Base-by-base conservation (phyloP, 2,888 invertebrate species). In the Rhamphomyia laevipes region DNA sequence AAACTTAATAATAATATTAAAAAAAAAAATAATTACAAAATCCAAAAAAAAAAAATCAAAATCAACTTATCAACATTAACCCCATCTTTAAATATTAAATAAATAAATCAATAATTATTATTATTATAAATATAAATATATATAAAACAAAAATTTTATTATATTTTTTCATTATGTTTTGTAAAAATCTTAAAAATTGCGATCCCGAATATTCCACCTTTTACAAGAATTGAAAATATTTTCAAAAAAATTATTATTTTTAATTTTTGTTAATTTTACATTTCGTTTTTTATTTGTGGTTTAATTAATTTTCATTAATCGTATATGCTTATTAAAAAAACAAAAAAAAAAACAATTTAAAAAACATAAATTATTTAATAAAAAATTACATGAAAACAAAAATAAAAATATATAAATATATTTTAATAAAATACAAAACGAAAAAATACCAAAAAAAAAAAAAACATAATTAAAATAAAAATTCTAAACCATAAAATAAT, bases 261-360 rank as follows among this genome's bases (percentile, higher is more conserved):
- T 48, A 53, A 49, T 53, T 53, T 50, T 44, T 51, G 43, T 48
- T 47, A 52, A 49, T 45, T 42, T 51, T 54, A 51, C 46, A 23
- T n/a, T 45, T 35, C 16, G 33, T 44, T 27, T 43, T 43, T 48
- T 35, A 45, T 47, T 53, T 35, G 12, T 49, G 51, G 42, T 42
- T 13, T 43, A n/a, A 13, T 50, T 43, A 16, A 18, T 33, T 42
- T 47, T 49, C 44, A 31, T 33, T 30, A 21, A 21, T 27, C 23
- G 11, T 40, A 13, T 40, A 48, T 51, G 43, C 51, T 50, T 45
- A 49, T 45, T 47, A 55, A 53, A 48, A 53, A 48, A 37, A 40
- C 23, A 45, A 35, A 42, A 43, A n/a, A 43, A 45, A 47, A 41
- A 52, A 40, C 45, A 45, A 50, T 49, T 50, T 21, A 4, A 21